Base-by-base conservation (phyloP, 2,888 invertebrate genomes). In the Laspeyria flexula region DNA sequence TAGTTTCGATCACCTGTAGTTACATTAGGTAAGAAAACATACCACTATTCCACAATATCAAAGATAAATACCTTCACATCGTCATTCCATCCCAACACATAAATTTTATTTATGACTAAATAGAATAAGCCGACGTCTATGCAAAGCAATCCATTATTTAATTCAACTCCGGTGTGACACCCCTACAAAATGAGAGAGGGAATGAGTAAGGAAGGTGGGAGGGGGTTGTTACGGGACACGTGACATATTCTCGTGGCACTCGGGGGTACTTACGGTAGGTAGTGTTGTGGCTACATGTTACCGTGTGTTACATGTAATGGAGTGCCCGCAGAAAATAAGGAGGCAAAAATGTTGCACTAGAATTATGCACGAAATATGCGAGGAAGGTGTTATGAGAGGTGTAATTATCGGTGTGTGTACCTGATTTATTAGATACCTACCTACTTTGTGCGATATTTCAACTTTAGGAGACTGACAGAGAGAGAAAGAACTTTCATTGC, bases 161-260 rank as follows among this genome's bases (percentile, higher is more conserved):
- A 85, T 85, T 80, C 79, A 63, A 65, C 71, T 67, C 55, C 52
- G 48, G 71, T 65, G 77, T 71, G 68, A 69, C 79, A 75, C 73
- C 81, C 78, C 78, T 73, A 52, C 60, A 42, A 37, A 33, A 51
- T 27, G 46, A 41, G 15, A 41, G 25, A 11, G 45, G 41, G 37
- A 35, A 37, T 27, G 31, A 16, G 25, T n/a, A 47, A 25, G 55
- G 39, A 50, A 50, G 65, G 66, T 56, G 58, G 68, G 58, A 50
- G 67, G 60, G 63, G 45, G 48, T 65, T 43, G 81, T 73, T 67
- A 68, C 60, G 75, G 78, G 77, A 81, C 85, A 81, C 75, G 84
- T 86, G 88, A 89, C 89, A 88, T 86, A 87, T 88, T 89, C 86
- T 78, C 85, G 82, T 77, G 79, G 71, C 81, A 73, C 84, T 65